Percentiles rank a stretch among this genome's conserved stretches.
phyloP scores from a whole-genome alignment of 1,140 invertebrate species.

The Drosophila insularis region DNA sequence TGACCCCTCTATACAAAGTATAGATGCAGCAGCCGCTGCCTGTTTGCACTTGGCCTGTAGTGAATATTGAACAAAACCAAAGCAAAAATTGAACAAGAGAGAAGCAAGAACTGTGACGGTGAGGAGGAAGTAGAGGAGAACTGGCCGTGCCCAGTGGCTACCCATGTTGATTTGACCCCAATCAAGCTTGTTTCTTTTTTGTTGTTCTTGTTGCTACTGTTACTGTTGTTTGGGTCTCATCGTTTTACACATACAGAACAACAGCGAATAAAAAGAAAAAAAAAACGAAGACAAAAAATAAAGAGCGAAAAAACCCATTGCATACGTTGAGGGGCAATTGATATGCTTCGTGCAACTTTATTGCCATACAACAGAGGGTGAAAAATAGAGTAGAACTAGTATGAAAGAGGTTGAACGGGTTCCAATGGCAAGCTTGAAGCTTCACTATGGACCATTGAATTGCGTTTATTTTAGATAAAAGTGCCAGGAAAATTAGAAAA shows the following conservation, averaged over 20 bases:
- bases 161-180: constrained; percentile 63
- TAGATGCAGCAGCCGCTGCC: constrained; percentile 7
- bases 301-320: not conserved
- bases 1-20: not conserved
- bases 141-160: constrained; percentile 19
- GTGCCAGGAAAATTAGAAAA: constrained; percentile 58
- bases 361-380: constrained; percentile 29
- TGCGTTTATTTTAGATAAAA: constrained; percentile 64
- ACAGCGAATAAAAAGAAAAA: not conserved
- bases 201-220: constrained; percentile 37
- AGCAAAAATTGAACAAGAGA: constrained; percentile 35
- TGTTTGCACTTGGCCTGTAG: constrained; percentile 28
- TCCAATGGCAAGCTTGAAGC: constrained; percentile 26
- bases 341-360: constrained; percentile 68
- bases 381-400: constrained; percentile 5
- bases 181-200: constrained; percentile 51
- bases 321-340: constrained; percentile 54
- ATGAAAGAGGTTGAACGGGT: not conserved
- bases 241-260: constrained; percentile 54
- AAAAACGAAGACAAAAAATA: not conserved
- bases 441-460: constrained; percentile 53
- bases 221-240: constrained; percentile 48
- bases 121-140: not conserved
- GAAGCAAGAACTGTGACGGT: constrained; percentile 4
- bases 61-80: constrained; percentile 63